These are phyloP conservation scores for Athetis lepigone DNA, from an alignment of 2,888 invertebrate species.

Conservation along the genomic window DNA sequence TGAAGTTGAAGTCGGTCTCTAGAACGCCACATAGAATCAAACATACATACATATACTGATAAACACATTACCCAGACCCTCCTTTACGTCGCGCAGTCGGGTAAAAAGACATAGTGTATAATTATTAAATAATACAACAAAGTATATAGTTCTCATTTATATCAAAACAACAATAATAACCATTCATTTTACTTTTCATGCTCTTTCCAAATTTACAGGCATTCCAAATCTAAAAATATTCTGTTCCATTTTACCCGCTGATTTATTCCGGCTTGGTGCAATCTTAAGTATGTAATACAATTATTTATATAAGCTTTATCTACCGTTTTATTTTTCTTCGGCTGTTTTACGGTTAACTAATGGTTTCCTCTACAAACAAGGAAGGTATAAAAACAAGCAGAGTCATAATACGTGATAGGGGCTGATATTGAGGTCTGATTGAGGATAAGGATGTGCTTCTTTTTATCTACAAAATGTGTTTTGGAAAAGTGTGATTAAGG, in stretches of 20 bases:
- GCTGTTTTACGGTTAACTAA: conserved; percentile 38
- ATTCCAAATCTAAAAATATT: conserved; percentile 30
- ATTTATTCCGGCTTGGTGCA: conserved; percentile 45
- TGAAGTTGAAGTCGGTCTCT: no score
- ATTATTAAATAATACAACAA: no score
- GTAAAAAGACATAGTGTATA: no score
- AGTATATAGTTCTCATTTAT: not conserved
- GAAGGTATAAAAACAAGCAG: conserved; percentile 35
- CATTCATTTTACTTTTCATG: not conserved
- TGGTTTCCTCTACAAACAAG: conserved; percentile 44
- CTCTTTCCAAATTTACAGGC: conserved; percentile 14
- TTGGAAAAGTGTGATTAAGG: not conserved
- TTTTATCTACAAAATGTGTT: not conserved
- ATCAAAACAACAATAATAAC: not conserved
- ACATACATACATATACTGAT: no score
- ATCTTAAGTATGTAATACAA: conserved; percentile 31
- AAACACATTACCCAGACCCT: no score
- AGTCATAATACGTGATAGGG: conserved; percentile 20
- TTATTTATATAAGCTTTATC: conserved; percentile 29
- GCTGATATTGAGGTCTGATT: not conserved
- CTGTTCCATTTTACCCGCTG: conserved; percentile 44
- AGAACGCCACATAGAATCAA: no score
- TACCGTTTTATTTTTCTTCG: conserved; percentile 37
- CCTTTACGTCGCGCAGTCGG: no score
- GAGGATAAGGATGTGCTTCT: conserved; percentile 21